phyloP scores from a whole-genome alignment of 2,797 vertebrate genomes.

The Schizopygopsis malacanthus region DNA sequence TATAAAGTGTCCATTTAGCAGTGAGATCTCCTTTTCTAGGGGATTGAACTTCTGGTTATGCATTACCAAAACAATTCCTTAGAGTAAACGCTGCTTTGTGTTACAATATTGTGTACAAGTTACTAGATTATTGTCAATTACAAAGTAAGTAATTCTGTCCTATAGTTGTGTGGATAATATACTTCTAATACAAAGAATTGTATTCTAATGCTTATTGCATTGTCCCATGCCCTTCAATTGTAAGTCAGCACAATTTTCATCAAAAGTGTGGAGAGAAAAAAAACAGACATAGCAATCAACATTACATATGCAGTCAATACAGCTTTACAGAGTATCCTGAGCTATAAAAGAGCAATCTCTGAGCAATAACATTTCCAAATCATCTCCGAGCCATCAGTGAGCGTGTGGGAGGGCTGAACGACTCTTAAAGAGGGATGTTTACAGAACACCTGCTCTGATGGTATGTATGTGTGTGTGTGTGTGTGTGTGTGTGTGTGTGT shows the following conservation, averaged over 20 bases:
- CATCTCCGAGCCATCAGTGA: conserved; percentile 30
- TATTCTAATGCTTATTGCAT: not conserved
- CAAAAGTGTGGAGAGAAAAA: too few species aligned
- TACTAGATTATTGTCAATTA: not conserved
- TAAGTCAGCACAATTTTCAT: not conserved
- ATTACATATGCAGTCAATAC: not conserved
- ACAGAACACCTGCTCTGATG: conserved; percentile 54
- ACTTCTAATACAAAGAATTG: not conserved
- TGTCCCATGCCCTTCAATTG: not conserved
- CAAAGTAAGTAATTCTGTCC: not conserved
- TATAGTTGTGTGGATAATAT: not conserved
- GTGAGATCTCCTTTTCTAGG: not conserved
- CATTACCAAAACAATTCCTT: not conserved
- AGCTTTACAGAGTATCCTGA: not conserved
- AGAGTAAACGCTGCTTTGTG: not conserved
- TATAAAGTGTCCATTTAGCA: conserved; percentile 6
- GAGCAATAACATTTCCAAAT: conserved; percentile 8
- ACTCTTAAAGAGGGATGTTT: conserved; percentile 15
- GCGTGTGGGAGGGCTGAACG: conserved; percentile 25
- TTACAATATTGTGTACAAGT: not conserved
- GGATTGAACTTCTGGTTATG: conserved; percentile 4
- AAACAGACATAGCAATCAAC: not conserved
- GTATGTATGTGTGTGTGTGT: not conserved
- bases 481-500: not conserved
- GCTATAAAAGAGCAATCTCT: conserved; percentile 21